Base-by-base conservation (phyloP, 2,113 vertebrate genomes). In the Equus quagga region DNA sequence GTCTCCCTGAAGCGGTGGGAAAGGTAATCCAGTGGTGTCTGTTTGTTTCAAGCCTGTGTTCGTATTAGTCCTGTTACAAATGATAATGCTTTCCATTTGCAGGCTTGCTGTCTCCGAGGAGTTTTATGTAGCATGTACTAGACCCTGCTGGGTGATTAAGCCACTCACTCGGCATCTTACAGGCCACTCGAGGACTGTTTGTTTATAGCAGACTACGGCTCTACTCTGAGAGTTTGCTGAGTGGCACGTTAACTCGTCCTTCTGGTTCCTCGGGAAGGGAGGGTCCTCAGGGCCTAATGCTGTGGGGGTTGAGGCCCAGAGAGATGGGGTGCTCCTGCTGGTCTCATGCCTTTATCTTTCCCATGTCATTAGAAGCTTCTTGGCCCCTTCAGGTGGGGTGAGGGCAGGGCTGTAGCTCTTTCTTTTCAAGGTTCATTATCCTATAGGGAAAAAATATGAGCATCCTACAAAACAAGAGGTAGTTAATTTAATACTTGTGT, bases 111-210 rank as follows among this genome's bases (percentile, higher is more conserved):
- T 97, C 97, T 97, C 75, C 0, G 33, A 92, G 86, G 96, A 96
- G 67, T 96, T 96, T 96, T 97, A 84, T 64, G 58, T 83, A 84
- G 67, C n/a, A 41, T 8, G 1, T 89, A 80, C 72, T 75, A 96
- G 95, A 87, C 95, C 96, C 97, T 97, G 95, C 93, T 97, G 97
- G 97, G 89, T 89, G 96, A 96, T 97, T 97, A 97, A 96, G 69
- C 89, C 51, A 72, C 95, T 97, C 73, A 21, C 24, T 93, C 2
- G 0, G 60, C 26, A 0, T 95, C 96, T 93, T 87, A 94, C 83
- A 87, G 96, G 89, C 91, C 91, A 67, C 97, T 91, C 0, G 85
- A 97, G 94, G 72, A 89, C 69, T 3, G 31, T 95, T 76, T 86
- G 76, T 96, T 80, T 41, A 1, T 44, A 60, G 96, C 83, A 46